These are phyloP conservation scores for Xiphophorus maculatus DNA, from an alignment of 2,113 vertebrate species.

Conservation along the genomic window DNA sequence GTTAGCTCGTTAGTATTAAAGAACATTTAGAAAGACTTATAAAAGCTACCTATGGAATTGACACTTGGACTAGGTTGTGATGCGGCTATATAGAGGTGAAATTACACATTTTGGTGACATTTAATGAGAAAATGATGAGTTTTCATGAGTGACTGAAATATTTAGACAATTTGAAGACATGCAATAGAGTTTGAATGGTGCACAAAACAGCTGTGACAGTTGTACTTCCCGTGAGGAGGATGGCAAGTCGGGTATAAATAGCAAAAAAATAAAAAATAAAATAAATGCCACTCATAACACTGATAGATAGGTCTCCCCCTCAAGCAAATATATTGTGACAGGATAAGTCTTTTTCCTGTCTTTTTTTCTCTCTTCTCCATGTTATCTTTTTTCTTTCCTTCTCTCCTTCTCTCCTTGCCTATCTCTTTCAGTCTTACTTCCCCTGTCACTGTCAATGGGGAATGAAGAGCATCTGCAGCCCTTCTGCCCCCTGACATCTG, in stretches of 20 bases:
- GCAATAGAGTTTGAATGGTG: not conserved
- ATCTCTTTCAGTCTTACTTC: slow-evolving; percentile 42
- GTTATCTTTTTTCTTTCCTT: slow-evolving; percentile 28
- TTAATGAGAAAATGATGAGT: not conserved
- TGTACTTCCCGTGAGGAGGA: not conserved
- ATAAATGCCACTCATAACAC: not conserved
- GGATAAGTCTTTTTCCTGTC: slow-evolving; percentile 31
- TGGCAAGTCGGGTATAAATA: not conserved
- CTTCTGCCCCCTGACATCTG: slow-evolving; percentile 69
- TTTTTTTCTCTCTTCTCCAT: slow-evolving; percentile 7
- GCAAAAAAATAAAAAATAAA: not conserved
- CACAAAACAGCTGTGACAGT: not conserved
- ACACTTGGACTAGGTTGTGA: not conserved
- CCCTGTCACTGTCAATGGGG: slow-evolving; percentile 59
- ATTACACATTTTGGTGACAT: not conserved
- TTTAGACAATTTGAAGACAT: not conserved
- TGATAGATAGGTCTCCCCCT: slow-evolving; percentile 30
- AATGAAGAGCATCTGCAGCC: slow-evolving; percentile 73
- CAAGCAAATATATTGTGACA: slow-evolving; percentile 42
- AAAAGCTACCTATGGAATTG: not conserved
- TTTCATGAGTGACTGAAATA: not conserved
- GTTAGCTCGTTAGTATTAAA: not conserved
- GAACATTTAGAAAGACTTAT: not conserved
- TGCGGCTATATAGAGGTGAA: not conserved
- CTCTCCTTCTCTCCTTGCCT: not conserved